phyloP scores from a whole-genome alignment of 2,888 invertebrate genomes.

The Odiellus spinosus region DNA sequence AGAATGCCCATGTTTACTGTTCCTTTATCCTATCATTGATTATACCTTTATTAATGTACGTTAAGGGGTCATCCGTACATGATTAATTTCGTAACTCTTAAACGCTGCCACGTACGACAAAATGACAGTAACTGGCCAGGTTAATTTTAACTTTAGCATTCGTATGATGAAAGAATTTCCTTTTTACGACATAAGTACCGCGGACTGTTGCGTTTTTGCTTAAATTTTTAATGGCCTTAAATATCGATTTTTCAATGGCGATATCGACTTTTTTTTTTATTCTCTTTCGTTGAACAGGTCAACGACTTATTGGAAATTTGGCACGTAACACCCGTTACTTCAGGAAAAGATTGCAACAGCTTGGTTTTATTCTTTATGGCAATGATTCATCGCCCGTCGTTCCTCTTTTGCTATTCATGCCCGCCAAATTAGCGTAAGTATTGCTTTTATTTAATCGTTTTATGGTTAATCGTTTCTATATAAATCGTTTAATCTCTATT shows the following conservation, averaged over 20 bases:
- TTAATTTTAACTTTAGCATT: too few relatives aligned
- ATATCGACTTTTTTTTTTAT: constrained; percentile 7
- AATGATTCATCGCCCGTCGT: constrained; percentile 39
- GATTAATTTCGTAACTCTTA: too few relatives aligned
- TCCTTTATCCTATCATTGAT: too few relatives aligned
- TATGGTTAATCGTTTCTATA: background rate
- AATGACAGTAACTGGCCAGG: too few relatives aligned
- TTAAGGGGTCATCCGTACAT: too few relatives aligned
- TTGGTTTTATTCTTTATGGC: constrained; percentile 38
- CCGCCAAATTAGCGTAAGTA: constrained; percentile 34
- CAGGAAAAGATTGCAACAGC: constrained; percentile 32
- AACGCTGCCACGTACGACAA: too few relatives aligned
- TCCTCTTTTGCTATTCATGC: constrained; percentile 35
- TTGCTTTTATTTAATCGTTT: background rate
- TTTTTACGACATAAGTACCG: too few relatives aligned
- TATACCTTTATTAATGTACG: too few relatives aligned
- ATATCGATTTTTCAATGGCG: background rate
- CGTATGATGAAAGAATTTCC: too few relatives aligned
- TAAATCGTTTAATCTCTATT: background rate
- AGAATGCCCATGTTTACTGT: too few relatives aligned
- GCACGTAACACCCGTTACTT: constrained; percentile 35
- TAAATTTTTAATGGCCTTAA: background rate
- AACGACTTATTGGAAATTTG: constrained; percentile 27
- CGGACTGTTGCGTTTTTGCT: background rate
- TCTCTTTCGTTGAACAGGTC: too few relatives aligned